Base-by-base conservation (phyloP, 2,113 vertebrate species). In the Pipra filicauda region DNA sequence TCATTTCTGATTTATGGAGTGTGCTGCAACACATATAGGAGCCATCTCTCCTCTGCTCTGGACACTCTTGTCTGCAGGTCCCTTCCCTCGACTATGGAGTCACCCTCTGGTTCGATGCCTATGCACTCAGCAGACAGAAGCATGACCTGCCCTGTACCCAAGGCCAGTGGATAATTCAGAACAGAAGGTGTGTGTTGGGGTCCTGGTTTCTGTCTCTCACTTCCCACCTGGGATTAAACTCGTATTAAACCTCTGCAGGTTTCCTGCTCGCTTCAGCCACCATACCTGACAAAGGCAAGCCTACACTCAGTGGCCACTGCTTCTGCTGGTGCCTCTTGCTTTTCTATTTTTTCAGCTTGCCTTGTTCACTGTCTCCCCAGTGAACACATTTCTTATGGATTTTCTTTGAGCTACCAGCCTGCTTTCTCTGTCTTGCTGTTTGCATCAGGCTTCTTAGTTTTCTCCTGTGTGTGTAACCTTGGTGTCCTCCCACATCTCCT, bases 81-180 rank as follows among this genome's bases (percentile, higher is more conserved):
- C 99, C 99, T 2, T 97, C 98, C 33, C 94, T 96, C 1, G 97
- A 97, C 39, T 98, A 98, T 3, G 99, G 99, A 26, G 91, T 99
- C 89, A 97, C 98, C 39, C 97, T 99, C 88, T 98, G 98, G 97
- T 99, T 99, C 8, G 99, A 99, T 0, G 99, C 99, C 57, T 99
- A 99, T 0, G 98, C 98, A 2, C 97, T 99, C 87, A 97, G 96
- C 89, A 97, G 98, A 85, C 98, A 99, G 91, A 98, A 96, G 46
- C 97, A 98, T 0, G 97, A 98, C 78, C 95, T 98, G 65, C 97
- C 96, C 5, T 99, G 99, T 43, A 98, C 98, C 12, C 99, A 99
- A 96, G 99, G 99, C 70, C 98, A 98, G 97, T 99, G 99, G 99
- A 95, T 96, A 46, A 97, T 99, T 82, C 99, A 99, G 97, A 98